Conservation (phyloP, 2,797 vertebrate genomes). For the Argentina silus region DNA sequence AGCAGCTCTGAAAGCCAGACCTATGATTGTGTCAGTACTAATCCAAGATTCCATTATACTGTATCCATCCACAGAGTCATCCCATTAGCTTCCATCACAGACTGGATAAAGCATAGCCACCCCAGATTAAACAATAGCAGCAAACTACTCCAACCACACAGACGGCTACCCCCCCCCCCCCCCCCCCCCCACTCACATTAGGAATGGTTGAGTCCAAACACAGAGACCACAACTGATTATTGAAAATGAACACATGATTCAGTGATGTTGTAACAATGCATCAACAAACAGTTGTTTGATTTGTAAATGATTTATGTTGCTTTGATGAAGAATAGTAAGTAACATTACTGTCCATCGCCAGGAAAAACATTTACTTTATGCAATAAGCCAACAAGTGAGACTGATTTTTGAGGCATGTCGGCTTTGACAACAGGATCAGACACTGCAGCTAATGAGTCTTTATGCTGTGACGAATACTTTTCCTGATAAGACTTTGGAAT, state of each 20-base stretch:
- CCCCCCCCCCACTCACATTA: conserved; percentile 3
- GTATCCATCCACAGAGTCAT: not conserved
- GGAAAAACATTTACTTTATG: conserved; percentile 18
- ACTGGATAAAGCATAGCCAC: conserved; percentile 19
- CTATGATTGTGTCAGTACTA: conserved; percentile 21
- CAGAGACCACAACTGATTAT: conserved; percentile 33
- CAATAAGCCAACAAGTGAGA: not conserved
- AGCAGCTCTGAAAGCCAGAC: conserved; percentile 18
- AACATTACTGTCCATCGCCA: conserved; percentile 22
- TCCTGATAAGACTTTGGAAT: conserved; percentile 35
- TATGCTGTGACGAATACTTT: not conserved
- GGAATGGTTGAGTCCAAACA: too few relatives aligned
- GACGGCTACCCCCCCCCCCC: conserved; percentile 4
- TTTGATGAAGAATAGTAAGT: conserved; percentile 40
- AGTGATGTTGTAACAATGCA: conserved; percentile 33
- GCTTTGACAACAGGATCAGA: not conserved
- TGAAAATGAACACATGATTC: conserved; percentile 55
- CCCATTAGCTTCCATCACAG: conserved; percentile 9
- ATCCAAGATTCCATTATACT: conserved; percentile 7
- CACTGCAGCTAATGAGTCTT: conserved; percentile 8
- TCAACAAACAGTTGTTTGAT: conserved; percentile 48
- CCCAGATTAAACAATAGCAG: conserved; percentile 42
- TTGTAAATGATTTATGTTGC: conserved; percentile 40
- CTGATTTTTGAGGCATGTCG: not conserved
- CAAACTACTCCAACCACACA: conserved; percentile 16